Evolutionary conservation across 2,797 vertebrate species (phyloP), one percentile per base, ranked within the genome.

Genomic region (Serranus cabrilla): DNA sequence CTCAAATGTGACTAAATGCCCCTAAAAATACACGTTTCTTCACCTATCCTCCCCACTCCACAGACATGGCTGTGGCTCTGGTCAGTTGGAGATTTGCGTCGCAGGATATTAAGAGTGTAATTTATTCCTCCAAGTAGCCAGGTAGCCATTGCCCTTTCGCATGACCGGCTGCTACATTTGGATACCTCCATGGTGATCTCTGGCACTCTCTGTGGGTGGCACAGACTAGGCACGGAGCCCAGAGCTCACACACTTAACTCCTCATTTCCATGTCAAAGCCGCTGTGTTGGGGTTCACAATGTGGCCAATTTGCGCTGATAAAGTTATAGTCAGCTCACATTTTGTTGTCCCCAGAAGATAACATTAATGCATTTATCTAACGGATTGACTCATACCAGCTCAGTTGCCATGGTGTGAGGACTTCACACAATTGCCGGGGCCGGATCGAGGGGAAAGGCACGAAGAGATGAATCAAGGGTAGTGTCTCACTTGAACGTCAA

Each of bases 191-290:
- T 92, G 92, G 91, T 91, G 93, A 90, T 93, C 92, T 87, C 63
- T 89, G 90, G 91, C 92, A 84, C 91, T 90, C 94, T 93, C 91
- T 71, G 94, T 95, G 94, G 94, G 94, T 94, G 94, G 94, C 68
- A 81, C 71, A 69, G 84, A 87, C 90, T 60, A 85, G 94, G 95
- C 94, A 92, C 83, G 9, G 80, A 86, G 93, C 94, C 94, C 94
- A 93, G 93, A 92, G 82, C 93, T 80, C 84, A 84, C 89, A 87
- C 93, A 92, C 94, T 95, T 92, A 91, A 91, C 93, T 93, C 89
- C 93, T 95, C 91, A 96, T 96, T 95, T 94, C 84, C 94, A 95
- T 96, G 92, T 95, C 91, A 96, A 96, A 94, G 94, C 77, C 60
- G 34, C 76, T 78, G 82, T 87, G 87, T 86, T 87, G 86, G 79